Base-by-base conservation (phyloP, 1,140 invertebrate species). In the Zophobas morio region DNA sequence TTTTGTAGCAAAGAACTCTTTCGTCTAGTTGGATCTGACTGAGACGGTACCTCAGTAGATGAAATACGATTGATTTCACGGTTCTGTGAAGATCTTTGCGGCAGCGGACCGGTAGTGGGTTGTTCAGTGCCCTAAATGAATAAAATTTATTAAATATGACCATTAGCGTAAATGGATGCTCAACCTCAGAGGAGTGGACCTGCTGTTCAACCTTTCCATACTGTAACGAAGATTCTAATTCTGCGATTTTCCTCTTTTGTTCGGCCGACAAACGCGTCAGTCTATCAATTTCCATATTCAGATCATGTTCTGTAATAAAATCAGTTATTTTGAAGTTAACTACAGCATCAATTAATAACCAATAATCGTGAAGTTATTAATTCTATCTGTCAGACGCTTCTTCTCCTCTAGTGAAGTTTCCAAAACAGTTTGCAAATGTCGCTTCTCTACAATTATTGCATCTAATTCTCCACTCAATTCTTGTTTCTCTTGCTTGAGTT, bases 341-440 rank as follows among this genome's bases (percentile, higher is more conserved):
- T 75, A 47, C 49, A 39, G 3, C 78, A 66, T 54, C 2, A 66
- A 32, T 20, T 63, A 66, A 42, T 6, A 42, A 66, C 60, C 89
- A 63, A 88, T 88, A 33, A 87, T 76, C 34, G 86, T 88, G 77
- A 88, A 83, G 80, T 87, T 84, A 83, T 90, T 89, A 47, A 90
- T 87, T 75, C 79, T 85, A 80, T 89, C 85, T 1, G 83, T 87
- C 79, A 89, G 84, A 60, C 84, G 84, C 73, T 90, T 89, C 66
- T 90, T 92, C 70, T 92, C 90, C 60, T 92, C 88, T 0, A 90
- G 85, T 37, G 88, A 86, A 51, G 84, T 86, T 82, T 94, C 90
- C 33, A 94, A 84, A 56, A 91, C 87, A 8, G 88, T 87, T 77
- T 90, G 86, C 35, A 90, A 83, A 74, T 86, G 87, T 34, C 84